A percentile compares a stretch with the other conserved stretches of the same genome.
Conservation (phyloP, 2,888 invertebrate genomes). For the Carcina quercana region DNA sequence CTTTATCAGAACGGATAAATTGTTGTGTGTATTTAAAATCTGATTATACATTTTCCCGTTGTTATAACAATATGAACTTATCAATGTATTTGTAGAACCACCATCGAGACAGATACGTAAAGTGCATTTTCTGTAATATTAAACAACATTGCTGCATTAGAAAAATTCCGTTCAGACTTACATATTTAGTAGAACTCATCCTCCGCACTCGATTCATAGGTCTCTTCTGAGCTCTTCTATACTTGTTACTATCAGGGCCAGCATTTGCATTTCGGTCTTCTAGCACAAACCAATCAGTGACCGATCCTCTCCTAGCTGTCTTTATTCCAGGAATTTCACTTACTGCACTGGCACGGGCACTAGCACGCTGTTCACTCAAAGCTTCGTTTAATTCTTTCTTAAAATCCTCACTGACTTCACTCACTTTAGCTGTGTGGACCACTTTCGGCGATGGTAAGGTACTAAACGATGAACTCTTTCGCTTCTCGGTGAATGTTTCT, state of each 20-base stretch:
- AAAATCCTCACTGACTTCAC: constrained; percentile 56
- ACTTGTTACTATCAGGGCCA: constrained; percentile 39
- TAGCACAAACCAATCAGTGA: constrained; percentile 64
- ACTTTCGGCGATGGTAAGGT: constrained; percentile 55
- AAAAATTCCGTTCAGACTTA: too few species aligned
- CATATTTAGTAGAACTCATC: constrained; percentile 69
- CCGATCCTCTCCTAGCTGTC: constrained; percentile 49
- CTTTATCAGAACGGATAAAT: too few species aligned
- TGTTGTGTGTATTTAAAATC: too few species aligned
- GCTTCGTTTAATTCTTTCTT: constrained; percentile 46
- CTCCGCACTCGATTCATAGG: constrained; percentile 50
- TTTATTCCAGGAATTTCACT: constrained; percentile 14
- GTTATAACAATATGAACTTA: too few species aligned
- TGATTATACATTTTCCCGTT: too few species aligned
- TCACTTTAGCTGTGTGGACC: constrained; percentile 49
- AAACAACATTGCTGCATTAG: too few species aligned
- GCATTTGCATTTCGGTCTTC: constrained; percentile 35
- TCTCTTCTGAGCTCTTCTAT: constrained; percentile 53
- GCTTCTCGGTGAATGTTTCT: constrained; percentile 34
- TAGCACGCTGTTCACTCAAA: constrained; percentile 35
- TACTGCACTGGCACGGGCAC: too few species aligned
- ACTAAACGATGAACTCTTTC: constrained; percentile 54
- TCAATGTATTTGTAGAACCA: too few species aligned
- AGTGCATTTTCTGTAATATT: too few species aligned
- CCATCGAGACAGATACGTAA: too few species aligned